Evolutionary conservation across 2,113 vertebrate species (phyloP), one percentile per base, ranked within the genome.

Genomic region (Cryptotis parvus): DNA sequence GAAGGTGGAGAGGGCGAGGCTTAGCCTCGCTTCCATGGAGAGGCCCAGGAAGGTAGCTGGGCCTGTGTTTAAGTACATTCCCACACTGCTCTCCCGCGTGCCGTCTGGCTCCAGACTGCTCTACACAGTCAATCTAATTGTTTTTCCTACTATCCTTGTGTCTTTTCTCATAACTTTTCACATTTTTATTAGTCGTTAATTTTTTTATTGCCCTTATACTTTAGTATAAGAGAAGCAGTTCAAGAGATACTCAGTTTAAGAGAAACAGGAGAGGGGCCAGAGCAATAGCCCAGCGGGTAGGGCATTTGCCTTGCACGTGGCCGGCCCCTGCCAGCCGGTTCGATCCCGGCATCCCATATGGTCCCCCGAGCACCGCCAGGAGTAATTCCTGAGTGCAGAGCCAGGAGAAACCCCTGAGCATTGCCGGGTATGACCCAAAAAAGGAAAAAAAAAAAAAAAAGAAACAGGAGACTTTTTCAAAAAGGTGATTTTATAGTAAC

Each of bases 401-500:
- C 43, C 43, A 45, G 43, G 43, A 45, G 43, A 7, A 45, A 45
- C 43, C 43, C 43, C 43, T 45, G 43, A 7, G 43, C 43, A 45
- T 45, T 11, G 43, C 43, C 43, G 43, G 43, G 43, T 45, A 11
- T 45, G 43, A 45, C 43, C 43, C 43, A 45, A 45, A 45, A 45
- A 45, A 11, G 11, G n/a, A n/a, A 45, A 45, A 45, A 45, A 45
- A 45, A 45, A 45, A 45, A 45, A 11, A 45, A 45, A 45, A 45
- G 43, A 49, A 49, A 49, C 45, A 49, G 20, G 20, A 49, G 33
- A 37, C 31, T 69, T 75, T 85, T 63, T 27, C 68, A 63, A 33
- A 89, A 92, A 52, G 69, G 75, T 27, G 45, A 26, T 84, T 72
- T 84, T 31, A 63, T 49, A 49, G 24, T 66, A 16, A 72, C 33